Conservation (phyloP, 1,140 invertebrate species). For the Bombus impatiens region DNA sequence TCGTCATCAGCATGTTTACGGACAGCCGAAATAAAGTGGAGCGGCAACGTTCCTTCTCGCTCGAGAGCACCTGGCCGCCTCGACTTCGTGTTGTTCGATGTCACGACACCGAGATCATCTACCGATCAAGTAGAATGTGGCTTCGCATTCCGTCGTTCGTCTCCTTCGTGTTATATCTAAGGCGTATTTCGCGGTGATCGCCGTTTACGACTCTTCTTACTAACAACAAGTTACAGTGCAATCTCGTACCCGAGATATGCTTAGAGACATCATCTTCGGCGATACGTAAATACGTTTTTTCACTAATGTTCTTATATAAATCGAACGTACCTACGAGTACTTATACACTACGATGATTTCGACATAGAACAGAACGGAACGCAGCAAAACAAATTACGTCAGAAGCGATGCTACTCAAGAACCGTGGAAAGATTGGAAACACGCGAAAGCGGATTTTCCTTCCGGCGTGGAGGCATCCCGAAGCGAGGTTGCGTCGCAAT, state of each 20-base stretch:
- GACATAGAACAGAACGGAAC: background rate
- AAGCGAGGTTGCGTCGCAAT: background rate
- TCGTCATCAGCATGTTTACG: background rate
- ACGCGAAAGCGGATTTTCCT: background rate
- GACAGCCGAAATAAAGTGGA: constrained; percentile 31
- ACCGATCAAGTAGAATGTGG: constrained; percentile 51
- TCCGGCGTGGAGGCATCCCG: background rate
- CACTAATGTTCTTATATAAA: too few species aligned
- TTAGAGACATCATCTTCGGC: background rate
- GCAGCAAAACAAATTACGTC: constrained; percentile 1
- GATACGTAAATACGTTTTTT: background rate
- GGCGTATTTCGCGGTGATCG: constrained; percentile 5
- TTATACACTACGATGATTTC: background rate
- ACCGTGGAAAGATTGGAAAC: background rate
- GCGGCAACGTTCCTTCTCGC: constrained; percentile 25
- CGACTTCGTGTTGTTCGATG: constrained; percentile 37
- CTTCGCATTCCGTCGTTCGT: constrained; percentile 56
- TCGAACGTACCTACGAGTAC: background rate
- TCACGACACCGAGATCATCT: constrained; percentile 53
- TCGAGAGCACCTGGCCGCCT: constrained; percentile 29
- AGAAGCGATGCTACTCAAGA: background rate
- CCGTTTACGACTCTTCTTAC: too few species aligned
- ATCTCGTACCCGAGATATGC: too few species aligned
- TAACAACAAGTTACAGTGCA: too few species aligned
- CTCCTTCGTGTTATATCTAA: constrained; percentile 38